These are phyloP conservation scores for Pteruthius melanotis DNA, from an alignment of 2,113 vertebrate genomes.

Conservation along the genomic window DNA sequence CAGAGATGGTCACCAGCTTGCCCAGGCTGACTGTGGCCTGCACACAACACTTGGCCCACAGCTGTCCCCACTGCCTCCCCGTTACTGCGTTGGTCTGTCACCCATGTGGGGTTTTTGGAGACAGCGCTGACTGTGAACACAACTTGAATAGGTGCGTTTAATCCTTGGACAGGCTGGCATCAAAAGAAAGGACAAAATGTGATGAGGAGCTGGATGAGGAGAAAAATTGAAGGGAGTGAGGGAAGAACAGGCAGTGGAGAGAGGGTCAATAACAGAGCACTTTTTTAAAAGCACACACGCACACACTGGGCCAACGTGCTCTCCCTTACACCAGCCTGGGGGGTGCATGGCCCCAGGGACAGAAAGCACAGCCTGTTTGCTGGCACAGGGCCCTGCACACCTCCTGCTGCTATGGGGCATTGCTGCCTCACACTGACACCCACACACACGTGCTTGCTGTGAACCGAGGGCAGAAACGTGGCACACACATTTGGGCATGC, in stretches of 20 bases:
- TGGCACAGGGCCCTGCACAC: neutral
- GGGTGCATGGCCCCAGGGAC: neutral
- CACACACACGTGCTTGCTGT: fast-evolving
- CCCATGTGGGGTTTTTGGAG: neutral
- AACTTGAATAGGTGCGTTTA: neutral
- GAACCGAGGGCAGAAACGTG: neutral
- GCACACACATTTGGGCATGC: neutral
- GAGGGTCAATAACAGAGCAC: fast-evolving
- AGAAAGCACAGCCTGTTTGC: neutral
- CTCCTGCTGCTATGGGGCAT: neutral
- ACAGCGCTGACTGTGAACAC: neutral
- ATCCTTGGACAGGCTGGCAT: neutral
- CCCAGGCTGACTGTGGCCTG: neutral
- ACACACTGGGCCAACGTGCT: neutral
- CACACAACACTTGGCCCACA: neutral
- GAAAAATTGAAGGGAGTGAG: neutral
- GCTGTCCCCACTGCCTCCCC: neutral
- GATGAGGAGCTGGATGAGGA: neutral
- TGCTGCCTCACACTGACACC: fast-evolving
- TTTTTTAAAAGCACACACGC: neutral
- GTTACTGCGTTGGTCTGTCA: neutral
- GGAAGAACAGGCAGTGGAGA: neutral
- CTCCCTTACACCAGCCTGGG: neutral
- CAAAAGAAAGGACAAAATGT: neutral
- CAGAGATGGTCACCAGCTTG: neutral